Evolutionary conservation across 2,888 invertebrate genomes (phyloP).

Genomic region (Caenorhabditis sp.): DNA sequence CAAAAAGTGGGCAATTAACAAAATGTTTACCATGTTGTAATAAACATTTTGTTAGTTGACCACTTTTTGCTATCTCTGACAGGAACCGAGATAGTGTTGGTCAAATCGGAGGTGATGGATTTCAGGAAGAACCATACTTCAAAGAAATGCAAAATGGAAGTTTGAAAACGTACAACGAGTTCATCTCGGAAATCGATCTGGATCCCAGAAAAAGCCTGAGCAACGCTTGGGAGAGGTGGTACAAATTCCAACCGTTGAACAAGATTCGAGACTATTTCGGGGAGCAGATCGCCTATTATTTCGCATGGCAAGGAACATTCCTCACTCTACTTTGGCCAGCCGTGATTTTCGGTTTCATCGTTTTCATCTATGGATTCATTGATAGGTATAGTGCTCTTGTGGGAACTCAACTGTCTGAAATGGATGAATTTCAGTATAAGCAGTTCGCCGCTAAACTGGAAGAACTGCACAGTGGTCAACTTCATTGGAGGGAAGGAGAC

Average conservation of each 20-base stretch:
- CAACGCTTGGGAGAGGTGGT: conserved; percentile 65
- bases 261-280: conserved; percentile 84
- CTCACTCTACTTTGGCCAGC: conserved; percentile 84
- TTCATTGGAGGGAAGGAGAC: conserved; percentile 45
- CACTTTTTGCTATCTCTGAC: too few relatives aligned
- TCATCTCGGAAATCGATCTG: conserved; percentile 62
- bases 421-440: conserved; percentile 59
- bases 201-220: conserved; percentile 64
- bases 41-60: too few relatives aligned
- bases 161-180: conserved; percentile 58
- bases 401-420: too few relatives aligned
- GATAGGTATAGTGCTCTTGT: conserved; percentile 55
- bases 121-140: conserved; percentile 74
- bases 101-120: background rate
- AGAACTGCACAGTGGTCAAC: conserved; percentile 56
- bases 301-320: conserved; percentile 85
- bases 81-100: too few relatives aligned
- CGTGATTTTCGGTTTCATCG: conserved; percentile 84
- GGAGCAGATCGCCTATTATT: conserved; percentile 85
- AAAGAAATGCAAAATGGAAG: conserved; percentile 67
- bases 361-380: conserved; percentile 84
- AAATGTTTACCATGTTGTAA: too few relatives aligned
- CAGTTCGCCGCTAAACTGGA: conserved; percentile 39
- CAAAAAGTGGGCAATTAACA: too few relatives aligned
- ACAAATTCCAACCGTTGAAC: conserved; percentile 69